A percentile compares a stretch with the other conserved stretches of the same genome.
Conservation (phyloP, 2,888 invertebrate species). For the Drosophila picticornis region DNA sequence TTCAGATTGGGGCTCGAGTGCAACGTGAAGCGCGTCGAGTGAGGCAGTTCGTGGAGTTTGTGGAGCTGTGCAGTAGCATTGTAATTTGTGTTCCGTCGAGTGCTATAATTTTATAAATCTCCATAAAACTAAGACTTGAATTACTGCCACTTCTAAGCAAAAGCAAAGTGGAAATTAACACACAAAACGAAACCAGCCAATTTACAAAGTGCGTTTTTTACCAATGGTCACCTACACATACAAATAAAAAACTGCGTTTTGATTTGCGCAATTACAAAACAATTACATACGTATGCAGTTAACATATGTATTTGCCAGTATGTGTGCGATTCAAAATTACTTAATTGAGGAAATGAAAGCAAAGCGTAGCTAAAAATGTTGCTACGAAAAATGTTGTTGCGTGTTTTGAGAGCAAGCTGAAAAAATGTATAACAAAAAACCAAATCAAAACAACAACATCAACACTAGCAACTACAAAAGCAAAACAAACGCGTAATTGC, state of each 20-base stretch:
- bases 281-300: conserved; percentile 15
- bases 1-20: conserved; percentile 64
- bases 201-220: conserved; percentile 63
- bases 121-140: conserved; percentile 44
- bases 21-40: conserved; percentile 55
- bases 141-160: conserved; percentile 44
- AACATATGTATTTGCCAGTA: conserved; percentile 18
- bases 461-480: conserved; percentile 65
- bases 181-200: conserved; percentile 40
- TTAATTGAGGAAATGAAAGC: conserved; percentile 70
- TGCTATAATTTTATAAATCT: conserved; percentile 55
- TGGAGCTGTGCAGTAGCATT: conserved; percentile 56
- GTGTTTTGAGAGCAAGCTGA: conserved; percentile 59
- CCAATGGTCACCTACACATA: not conserved
- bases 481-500: conserved; percentile 81
- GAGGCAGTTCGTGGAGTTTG: conserved; percentile 60
- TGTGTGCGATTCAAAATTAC: conserved; percentile 32
- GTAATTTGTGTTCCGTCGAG: conserved; percentile 53
- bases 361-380: conserved; percentile 28
- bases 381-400: conserved; percentile 59
- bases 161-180: conserved; percentile 47
- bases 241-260: conserved; percentile 17
- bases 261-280: conserved; percentile 32
- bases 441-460: conserved; percentile 45
- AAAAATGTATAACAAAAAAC: conserved; percentile 62